phyloP scores from a whole-genome alignment of 2,797 vertebrate genomes.

The Danio albolineatus region DNA sequence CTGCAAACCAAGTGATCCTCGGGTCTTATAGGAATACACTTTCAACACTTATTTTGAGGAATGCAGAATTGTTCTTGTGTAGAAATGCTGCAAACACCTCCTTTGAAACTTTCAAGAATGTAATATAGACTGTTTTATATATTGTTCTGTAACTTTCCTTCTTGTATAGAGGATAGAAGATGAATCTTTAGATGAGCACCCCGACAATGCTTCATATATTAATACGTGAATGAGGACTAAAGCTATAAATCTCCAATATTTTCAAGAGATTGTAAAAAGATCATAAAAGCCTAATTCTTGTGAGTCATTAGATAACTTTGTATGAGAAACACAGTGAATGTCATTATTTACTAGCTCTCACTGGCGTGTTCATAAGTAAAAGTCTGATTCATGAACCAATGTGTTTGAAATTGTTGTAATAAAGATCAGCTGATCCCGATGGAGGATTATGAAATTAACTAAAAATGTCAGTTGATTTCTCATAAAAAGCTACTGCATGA shows the following conservation, averaged over 20 bases:
- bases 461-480: not conserved
- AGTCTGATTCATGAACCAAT: not conserved
- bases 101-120: too few relatives aligned
- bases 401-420: not conserved
- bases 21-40: not conserved
- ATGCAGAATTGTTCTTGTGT: not conserved
- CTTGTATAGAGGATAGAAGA: not conserved
- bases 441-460: not conserved
- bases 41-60: not conserved
- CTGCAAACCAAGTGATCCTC: not conserved
- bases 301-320: not conserved
- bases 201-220: not conserved
- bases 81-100: not conserved
- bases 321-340: not conserved
- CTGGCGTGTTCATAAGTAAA: not conserved
- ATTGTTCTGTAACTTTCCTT: not conserved
- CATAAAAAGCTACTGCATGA: not conserved
- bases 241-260: not conserved
- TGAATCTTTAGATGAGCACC: not conserved
- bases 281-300: constrained; percentile 7
- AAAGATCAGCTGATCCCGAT: not conserved
- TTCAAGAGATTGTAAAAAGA: not conserved
- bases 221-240: not conserved
- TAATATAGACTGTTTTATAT: not conserved
- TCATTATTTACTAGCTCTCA: not conserved